These are phyloP conservation scores for Rhopalosiphum nymphaeae DNA, from an alignment of 2,888 invertebrate species.

Conservation along the genomic window DNA sequence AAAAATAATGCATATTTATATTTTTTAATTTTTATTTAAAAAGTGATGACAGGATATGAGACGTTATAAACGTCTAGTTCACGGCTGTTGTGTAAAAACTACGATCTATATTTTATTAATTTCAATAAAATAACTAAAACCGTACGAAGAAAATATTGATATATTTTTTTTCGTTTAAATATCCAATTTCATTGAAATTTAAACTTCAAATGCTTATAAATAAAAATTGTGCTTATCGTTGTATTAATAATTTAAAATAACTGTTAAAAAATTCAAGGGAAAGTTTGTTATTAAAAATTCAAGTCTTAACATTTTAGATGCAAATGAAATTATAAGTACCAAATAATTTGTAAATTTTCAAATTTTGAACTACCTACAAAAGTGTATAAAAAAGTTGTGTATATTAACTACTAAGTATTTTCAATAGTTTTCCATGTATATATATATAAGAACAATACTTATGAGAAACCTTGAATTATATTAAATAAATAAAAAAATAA, in stretches of 20 bases:
- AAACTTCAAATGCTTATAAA: not conserved
- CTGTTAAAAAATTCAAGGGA: not conserved
- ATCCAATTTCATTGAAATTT: not conserved
- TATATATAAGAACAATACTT: not conserved
- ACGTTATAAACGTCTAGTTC: not conserved
- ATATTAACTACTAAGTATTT: not conserved
- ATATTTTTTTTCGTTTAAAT: not conserved
- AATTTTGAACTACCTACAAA: not conserved
- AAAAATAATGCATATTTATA: not conserved
- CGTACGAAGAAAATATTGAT: not conserved
- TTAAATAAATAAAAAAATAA: not conserved
- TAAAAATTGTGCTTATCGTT: not conserved
- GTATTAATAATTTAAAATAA: not conserved
- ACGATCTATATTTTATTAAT: not conserved
- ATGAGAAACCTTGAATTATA: not conserved
- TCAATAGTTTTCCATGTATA: not conserved
- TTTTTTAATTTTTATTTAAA: not conserved
- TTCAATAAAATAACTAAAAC: not conserved
- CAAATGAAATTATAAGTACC: not conserved
- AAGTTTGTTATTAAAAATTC: not conserved
- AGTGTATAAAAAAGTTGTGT: not conserved
- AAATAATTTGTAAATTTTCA: not conserved
- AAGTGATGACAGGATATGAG: not conserved
- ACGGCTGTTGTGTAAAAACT: not conserved
- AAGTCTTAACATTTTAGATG: not conserved